These are phyloP conservation scores for Tychaedon coryphoeus DNA, from an alignment of 2,113 vertebrate genomes.

Conservation along the genomic window DNA sequence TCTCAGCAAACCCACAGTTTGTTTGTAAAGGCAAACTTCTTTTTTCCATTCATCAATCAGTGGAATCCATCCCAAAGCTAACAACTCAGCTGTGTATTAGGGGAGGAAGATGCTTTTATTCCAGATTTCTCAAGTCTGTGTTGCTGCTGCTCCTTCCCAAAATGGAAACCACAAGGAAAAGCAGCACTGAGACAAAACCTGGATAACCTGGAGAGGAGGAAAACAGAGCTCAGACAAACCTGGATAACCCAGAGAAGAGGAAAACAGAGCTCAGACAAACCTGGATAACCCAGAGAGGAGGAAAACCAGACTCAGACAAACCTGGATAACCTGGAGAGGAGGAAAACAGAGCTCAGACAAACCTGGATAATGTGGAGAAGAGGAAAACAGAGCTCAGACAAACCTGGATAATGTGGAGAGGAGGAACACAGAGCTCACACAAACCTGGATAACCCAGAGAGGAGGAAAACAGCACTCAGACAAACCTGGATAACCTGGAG, in stretches of 20 bases:
- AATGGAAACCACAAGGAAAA: not conserved
- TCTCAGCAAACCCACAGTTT: too few relatives aligned
- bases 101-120: not conserved
- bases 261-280: too few relatives aligned
- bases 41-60: too few relatives aligned
- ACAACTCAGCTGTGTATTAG: fast-evolving
- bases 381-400: not conserved
- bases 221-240: not conserved
- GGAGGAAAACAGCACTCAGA: too few relatives aligned
- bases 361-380: not conserved
- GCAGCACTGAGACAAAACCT: not conserved
- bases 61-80: too few relatives aligned
- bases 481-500: not conserved
- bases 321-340: not conserved
- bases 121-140: not conserved
- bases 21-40: too few relatives aligned
- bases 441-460: not conserved
- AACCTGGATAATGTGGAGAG: not conserved
- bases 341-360: not conserved
- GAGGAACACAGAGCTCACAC: not conserved
- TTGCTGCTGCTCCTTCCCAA: not conserved
- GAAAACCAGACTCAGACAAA: not conserved
- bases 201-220: not conserved
- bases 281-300: not conserved
- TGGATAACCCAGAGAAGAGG: not conserved